Evolutionary conservation across 1,140 invertebrate genomes (phyloP), one percentile per base, ranked within the genome.

Genomic region (Ips typographus): DNA sequence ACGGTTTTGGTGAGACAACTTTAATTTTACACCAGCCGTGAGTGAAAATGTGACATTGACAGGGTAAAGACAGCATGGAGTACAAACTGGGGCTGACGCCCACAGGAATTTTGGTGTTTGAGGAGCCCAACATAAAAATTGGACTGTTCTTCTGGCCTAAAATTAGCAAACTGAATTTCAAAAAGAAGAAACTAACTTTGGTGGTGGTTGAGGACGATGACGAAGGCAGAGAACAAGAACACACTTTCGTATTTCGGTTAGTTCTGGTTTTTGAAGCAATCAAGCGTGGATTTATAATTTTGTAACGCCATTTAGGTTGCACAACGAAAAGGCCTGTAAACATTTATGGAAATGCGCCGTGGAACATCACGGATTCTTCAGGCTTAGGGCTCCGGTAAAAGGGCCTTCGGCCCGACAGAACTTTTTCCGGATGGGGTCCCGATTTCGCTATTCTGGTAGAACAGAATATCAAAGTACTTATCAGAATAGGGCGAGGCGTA

Each of bases 301-400:
- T 22, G 22, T 22, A 22, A 22, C 22, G 22, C 49, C 40, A 8
- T 49, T 4, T 65, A 86, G 92, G 57, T 81, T 99, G 61, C 89
- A 92, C 49, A 98, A 97, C 80, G 95, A 99, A 80, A 98, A 98
- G 80, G 96, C 97, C 0, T 97, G 95, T 80, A 99, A 99, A 82
- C 97, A 99, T 83, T 83, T 99, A 68, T 99, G 98, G 98, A 99
- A 99, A 82, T 99, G 97, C 85, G 97, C 97, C 37, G 94, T 99
- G 1, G 98, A 99, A 80, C 95, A 99, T 84, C 97, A 99, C 82
- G 94, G 96, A 0, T 99, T 99, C 85, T 99, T 99, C 86, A 88
- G 97, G 73, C 83, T 99, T 8, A 88, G 93, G 71, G 94, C 93
- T 40, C 92, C 95, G 0, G 90, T 94, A 0, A 96, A 96, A 81